Base-by-base conservation (phyloP, 2,113 vertebrate species). In the Gallinago jamesoni region DNA sequence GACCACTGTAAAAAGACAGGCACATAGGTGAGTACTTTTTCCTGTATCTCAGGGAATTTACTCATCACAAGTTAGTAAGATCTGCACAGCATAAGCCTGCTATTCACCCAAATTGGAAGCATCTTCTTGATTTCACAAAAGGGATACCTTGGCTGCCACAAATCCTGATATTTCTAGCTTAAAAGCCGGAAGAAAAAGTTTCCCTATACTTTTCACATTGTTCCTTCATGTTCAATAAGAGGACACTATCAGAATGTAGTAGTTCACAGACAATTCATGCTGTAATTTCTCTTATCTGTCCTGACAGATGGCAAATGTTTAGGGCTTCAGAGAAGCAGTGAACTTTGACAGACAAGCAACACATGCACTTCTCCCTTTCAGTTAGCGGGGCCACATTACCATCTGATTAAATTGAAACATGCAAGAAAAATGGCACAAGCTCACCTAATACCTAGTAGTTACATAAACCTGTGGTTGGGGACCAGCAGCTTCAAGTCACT, bases 1-100 rank as follows among this genome's bases (percentile, higher is more conserved):
- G 84, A 99, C 99, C 97, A 99, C 99, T 99, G 98, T 3, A 55
- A 45, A 45, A n/a, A 94, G 59, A 95, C 30, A 25, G 28, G 78
- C 50, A 95, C 72, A 22, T 0, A 8, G 47, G 56, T 60, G n/a
- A 85, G 7, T 7, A 5, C 37, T 83, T 22, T 11, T 11, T 19
- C 39, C 33, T 37, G 17, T 14, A 43, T 30, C 45, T 90, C 41
- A 50, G 27, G 47, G 80, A 41, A 72, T 50, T 23, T 13, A 30
- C 24, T 23, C 37, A 43, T 30, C 41, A 77, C 14, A 88, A 35
- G 43, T 27, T 4, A 31, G 10, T 14, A 67, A 63, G 39, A 43
- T 72, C 18, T 22, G 43, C 37, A 55, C 20, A 64, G 48, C 23
- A 13, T 9, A 70, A 62, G 43, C 8, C 41, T 62, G 19, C n/a